Conservation (phyloP, 2,797 vertebrate species). For the Rhinoraja longicauda region DNA sequence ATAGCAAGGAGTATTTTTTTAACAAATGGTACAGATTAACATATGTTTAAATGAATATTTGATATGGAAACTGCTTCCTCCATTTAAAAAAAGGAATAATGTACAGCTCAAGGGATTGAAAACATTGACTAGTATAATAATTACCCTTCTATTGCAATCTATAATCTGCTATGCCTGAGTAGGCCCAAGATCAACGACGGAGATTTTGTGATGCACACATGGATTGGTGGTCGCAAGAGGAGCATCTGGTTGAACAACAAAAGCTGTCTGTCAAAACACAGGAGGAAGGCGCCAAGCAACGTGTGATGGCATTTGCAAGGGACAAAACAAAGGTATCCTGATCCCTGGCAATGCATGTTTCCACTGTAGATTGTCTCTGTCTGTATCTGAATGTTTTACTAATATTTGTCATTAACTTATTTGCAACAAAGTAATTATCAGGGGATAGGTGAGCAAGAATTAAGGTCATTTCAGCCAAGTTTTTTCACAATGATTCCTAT, state of each 20-base stretch:
- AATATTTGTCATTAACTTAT: slow-evolving; percentile 3
- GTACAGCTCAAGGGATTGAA: not conserved
- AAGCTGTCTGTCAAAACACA: slow-evolving; percentile 47
- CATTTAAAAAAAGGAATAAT: not conserved
- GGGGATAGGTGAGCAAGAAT: not conserved
- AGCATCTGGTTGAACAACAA: slow-evolving; percentile 45
- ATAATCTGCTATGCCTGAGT: slow-evolving; percentile 17
- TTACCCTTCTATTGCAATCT: not conserved
- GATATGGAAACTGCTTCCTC: not conserved
- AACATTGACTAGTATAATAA: slow-evolving; percentile 19
- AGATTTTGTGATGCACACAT: slow-evolving; percentile 2
- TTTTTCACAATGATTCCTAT: not conserved
- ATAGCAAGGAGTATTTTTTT: not conserved
- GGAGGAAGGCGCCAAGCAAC: slow-evolving; percentile 55
- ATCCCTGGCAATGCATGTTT: slow-evolving; percentile 35
- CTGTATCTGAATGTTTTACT: not conserved
- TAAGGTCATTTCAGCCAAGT: not conserved
- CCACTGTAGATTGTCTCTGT: not conserved
- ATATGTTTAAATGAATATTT: not conserved
- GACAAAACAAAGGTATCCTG: slow-evolving; percentile 56
- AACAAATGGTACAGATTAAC: not conserved
- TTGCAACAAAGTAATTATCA: not conserved
- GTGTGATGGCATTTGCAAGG: slow-evolving; percentile 57
- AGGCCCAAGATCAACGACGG: slow-evolving; percentile 20
- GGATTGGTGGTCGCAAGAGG: slow-evolving; percentile 47